Evolutionary conservation across 2,113 vertebrate species (phyloP).

Genomic region (Mixornis gularis): DNA sequence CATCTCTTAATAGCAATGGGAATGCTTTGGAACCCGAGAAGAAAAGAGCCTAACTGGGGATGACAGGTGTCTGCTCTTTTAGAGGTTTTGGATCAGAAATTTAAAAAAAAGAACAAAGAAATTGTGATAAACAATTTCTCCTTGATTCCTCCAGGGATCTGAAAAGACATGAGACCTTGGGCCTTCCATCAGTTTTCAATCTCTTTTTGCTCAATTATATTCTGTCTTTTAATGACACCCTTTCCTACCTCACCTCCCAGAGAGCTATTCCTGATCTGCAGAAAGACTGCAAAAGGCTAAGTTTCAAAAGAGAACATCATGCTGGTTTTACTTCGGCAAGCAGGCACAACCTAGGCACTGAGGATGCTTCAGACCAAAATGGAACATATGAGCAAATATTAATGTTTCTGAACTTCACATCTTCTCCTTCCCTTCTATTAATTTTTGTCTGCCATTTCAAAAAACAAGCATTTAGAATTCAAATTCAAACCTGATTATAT

Average conservation of each 20-base stretch:
- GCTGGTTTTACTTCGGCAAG: neutral
- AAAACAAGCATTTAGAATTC: constrained; percentile 3
- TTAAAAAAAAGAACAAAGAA: neutral
- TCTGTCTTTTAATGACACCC: neutral
- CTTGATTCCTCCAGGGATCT: constrained; percentile 11
- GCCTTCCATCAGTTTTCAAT: neutral
- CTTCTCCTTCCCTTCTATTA: neutral
- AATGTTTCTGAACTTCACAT: neutral
- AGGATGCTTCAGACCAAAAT: neutral
- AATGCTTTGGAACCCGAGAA: constrained; percentile 2
- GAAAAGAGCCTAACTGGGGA: neutral
- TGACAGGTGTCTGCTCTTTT: neutral
- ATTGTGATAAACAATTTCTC: neutral
- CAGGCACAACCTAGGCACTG: neutral
- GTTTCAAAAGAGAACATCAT: neutral
- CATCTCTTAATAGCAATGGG: neutral
- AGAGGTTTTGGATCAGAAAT: neutral
- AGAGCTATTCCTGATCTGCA: neutral
- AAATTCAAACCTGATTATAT: neutral
- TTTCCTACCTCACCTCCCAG: neutral
- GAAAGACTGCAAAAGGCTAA: neutral
- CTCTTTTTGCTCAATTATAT: constrained; percentile 10
- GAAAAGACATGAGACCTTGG: neutral
- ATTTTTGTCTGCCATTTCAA: neutral
- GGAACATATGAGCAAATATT: neutral